Conservation (phyloP, 2,113 vertebrate species). For the Myxocyprinus asiaticus region DNA sequence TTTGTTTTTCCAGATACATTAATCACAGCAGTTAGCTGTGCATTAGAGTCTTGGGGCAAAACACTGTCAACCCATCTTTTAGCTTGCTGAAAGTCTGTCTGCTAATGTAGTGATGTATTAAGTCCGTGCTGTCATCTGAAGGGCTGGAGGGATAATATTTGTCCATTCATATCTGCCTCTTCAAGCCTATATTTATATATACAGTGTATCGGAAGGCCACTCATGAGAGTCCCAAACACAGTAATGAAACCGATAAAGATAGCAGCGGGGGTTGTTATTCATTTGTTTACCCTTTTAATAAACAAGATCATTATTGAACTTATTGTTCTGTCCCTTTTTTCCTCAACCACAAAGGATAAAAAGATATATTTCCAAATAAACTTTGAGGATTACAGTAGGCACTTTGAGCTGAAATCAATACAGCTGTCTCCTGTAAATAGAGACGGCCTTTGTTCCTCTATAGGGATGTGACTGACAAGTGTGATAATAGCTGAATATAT, state of each 20-base stretch:
- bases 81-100: slow-evolving; percentile 17
- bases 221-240: background rate
- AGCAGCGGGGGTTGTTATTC: slow-evolving; percentile 38
- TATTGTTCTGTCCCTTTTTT: slow-evolving; percentile 39
- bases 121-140: slow-evolving; percentile 6
- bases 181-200: background rate
- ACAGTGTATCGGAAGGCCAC: background rate
- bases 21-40: background rate
- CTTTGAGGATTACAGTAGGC: slow-evolving; percentile 44
- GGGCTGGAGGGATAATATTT: slow-evolving; percentile 6
- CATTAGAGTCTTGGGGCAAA: background rate
- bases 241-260: slow-evolving; percentile 23
- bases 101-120: slow-evolving; percentile 24
- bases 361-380: slow-evolving; percentile 42
- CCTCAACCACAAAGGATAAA: slow-evolving; percentile 24
- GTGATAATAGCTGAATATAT: slow-evolving; percentile 41
- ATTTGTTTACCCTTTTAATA: slow-evolving; percentile 53
- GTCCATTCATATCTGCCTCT: slow-evolving; percentile 16
- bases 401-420: slow-evolving; percentile 64
- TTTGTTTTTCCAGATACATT: background rate
- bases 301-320: slow-evolving; percentile 56
- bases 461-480: slow-evolving; percentile 37
- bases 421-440: slow-evolving; percentile 50
- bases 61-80: slow-evolving; percentile 2
- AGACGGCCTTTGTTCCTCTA: slow-evolving; percentile 51